phyloP scores from a whole-genome alignment of 1,140 invertebrate species.

The Wiebesia pumilae region DNA sequence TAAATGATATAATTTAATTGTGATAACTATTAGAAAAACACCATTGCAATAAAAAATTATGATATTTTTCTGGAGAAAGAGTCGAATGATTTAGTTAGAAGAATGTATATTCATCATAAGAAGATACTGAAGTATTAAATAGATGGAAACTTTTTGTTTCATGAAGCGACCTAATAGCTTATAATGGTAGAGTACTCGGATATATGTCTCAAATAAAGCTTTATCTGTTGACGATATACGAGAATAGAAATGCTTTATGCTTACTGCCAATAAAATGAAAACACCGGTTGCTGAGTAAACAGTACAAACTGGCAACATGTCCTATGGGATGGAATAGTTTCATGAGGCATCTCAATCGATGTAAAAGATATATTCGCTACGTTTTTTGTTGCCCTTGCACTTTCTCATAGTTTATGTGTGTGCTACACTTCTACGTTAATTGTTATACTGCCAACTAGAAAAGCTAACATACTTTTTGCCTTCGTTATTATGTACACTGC shows the following conservation, averaged over 20 bases:
- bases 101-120: too few species aligned
- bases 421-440: slow-evolving; percentile 15
- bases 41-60: too few species aligned
- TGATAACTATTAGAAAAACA: too few species aligned
- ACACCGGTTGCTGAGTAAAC: slow-evolving; percentile 40
- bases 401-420: slow-evolving; percentile 27
- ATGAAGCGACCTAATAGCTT: too few species aligned
- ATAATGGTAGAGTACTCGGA: background rate
- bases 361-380: slow-evolving; percentile 43
- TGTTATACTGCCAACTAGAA: slow-evolving; percentile 14
- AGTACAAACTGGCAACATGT: slow-evolving; percentile 23
- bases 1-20: too few species aligned
- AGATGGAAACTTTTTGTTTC: too few species aligned
- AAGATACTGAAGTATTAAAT: too few species aligned
- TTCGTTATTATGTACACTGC: too few species aligned
- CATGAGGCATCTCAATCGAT: slow-evolving; percentile 16
- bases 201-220: slow-evolving; percentile 4
- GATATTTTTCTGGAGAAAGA: too few species aligned
- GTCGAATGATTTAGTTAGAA: too few species aligned
- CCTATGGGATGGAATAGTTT: slow-evolving; percentile 22
- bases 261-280: slow-evolving; percentile 50
- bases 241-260: slow-evolving; percentile 44
- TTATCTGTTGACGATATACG: slow-evolving; percentile 19
- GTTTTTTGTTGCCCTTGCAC: slow-evolving; percentile 17
- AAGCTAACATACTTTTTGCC: slow-evolving; percentile 26